phyloP scores from a whole-genome alignment of 2,888 invertebrate species.

The Dynastes tityus region DNA sequence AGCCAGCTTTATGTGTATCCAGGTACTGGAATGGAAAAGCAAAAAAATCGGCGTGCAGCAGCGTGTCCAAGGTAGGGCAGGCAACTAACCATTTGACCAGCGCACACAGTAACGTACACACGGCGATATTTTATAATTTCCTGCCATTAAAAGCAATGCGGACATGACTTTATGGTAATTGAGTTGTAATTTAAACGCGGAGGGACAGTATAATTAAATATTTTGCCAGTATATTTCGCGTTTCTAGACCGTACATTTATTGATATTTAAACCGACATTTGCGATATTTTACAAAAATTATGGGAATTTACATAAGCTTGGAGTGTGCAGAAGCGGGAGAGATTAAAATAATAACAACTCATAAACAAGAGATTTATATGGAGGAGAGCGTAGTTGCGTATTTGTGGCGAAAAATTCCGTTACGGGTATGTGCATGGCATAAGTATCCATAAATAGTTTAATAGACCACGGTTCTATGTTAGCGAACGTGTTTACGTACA shows the following conservation, averaged over 20 bases:
- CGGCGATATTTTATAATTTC: conserved; percentile 4
- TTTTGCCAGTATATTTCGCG: neutral
- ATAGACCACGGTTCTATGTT: neutral
- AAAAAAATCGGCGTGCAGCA: neutral
- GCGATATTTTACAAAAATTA: conserved; percentile 12
- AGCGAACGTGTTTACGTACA: neutral
- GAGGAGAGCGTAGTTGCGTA: neutral
- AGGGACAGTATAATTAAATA: conserved; percentile 10
- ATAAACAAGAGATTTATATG: conserved; percentile 19
- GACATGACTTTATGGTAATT: conserved; percentile 28
- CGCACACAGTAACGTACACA: neutral
- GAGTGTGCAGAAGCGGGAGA: neutral
- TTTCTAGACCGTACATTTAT: conserved; percentile 3
- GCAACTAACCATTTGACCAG: neutral
- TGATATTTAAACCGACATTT: conserved; percentile 15
- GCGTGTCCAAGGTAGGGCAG: neutral
- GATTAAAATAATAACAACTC: conserved; percentile 13
- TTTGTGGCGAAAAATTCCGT: neutral
- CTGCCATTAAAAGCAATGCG: neutral
- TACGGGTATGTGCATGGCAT: neutral
- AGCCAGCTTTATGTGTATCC: conserved; percentile 20
- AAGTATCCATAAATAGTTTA: conserved; percentile 1
- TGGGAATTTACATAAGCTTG: neutral
- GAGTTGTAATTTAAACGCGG: conserved; percentile 29
- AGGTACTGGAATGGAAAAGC: conserved; percentile 23